These are phyloP conservation scores for Taeniopygia guttata DNA, from an alignment of 2,797 vertebrate species.

Conservation along the genomic window DNA sequence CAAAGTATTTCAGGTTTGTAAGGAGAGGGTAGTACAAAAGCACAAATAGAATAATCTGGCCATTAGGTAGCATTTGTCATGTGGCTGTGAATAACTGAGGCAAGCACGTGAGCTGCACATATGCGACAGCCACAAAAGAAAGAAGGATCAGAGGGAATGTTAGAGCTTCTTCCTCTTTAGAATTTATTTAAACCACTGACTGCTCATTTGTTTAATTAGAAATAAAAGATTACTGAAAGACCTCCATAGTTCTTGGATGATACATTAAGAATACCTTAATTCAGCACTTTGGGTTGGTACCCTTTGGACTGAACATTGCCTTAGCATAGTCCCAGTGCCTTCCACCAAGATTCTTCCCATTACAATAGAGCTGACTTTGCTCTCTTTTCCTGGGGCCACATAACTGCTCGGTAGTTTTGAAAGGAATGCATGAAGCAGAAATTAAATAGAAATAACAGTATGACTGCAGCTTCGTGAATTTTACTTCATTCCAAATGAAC, in stretches of 20 bases:
- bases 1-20: slow-evolving; percentile 23
- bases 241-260: neutral
- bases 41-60: neutral
- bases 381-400: neutral
- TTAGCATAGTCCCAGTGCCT: neutral
- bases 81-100: neutral
- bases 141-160: neutral
- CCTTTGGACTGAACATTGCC: neutral
- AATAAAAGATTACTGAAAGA: neutral
- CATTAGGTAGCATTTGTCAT: neutral
- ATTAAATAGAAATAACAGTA: neutral
- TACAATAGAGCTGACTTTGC: neutral
- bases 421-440: neutral
- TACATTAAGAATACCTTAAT: neutral
- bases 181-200: slow-evolving; percentile 13
- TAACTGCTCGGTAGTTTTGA: neutral
- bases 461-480: neutral
- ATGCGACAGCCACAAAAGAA: neutral
- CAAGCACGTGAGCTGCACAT: neutral
- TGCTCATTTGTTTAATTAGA: neutral
- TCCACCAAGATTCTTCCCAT: neutral
- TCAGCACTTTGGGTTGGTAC: neutral
- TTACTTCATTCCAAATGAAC: neutral
- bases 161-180: neutral
- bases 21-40: slow-evolving; percentile 34